phyloP scores from a whole-genome alignment of 1,140 invertebrate species.

The Brachionus koreanus region DNA sequence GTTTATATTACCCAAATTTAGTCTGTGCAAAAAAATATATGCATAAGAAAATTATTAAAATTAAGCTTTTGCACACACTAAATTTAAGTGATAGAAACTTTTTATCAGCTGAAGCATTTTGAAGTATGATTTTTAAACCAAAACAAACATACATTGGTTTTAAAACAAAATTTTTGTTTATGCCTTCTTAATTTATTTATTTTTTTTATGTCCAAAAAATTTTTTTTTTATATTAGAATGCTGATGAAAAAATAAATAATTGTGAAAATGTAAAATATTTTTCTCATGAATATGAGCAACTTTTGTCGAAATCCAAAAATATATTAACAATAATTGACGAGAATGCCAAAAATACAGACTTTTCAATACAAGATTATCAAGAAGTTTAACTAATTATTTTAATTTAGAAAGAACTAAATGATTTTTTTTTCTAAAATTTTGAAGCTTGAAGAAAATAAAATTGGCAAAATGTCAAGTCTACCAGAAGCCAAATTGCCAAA shows the following conservation, averaged over 20 bases:
- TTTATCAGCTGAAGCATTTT: no score
- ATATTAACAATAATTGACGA: background rate
- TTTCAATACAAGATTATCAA: background rate
- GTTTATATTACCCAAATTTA: no score
- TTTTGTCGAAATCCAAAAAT: background rate
- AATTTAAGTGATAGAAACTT: no score
- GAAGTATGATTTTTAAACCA: no score
- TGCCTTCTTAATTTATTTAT: no score
- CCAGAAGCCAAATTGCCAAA: background rate
- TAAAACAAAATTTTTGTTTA: no score
- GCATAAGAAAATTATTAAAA: no score
- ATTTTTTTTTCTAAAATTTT: background rate
- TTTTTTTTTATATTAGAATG: background rate
- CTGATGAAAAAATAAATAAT: background rate
- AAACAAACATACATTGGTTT: no score
- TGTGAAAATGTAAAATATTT: background rate
- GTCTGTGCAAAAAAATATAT: no score
- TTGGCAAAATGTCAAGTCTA: background rate
- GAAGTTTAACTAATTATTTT: background rate
- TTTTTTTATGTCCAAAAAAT: no score
- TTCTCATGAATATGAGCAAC: constrained; percentile 2
- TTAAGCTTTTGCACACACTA: no score
- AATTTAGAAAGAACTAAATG: background rate
- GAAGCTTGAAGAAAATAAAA: background rate
- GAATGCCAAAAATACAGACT: background rate